These are phyloP conservation scores for Mormyrops boulengeri DNA, from an alignment of 2,797 vertebrate genomes.

Conservation along the genomic window DNA sequence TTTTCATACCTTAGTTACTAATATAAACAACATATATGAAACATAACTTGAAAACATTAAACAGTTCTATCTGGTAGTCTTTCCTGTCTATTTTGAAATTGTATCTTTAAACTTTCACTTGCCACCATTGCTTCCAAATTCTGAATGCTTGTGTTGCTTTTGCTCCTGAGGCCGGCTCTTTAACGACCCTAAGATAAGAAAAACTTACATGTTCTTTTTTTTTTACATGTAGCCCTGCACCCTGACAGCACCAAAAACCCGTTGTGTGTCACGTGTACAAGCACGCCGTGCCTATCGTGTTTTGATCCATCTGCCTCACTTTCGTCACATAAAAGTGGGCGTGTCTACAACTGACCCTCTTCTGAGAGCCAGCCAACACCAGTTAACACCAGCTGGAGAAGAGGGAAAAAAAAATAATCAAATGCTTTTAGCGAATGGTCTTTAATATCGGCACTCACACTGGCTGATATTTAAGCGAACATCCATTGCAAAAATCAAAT, in stretches of 20 bases:
- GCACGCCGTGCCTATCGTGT: slow-evolving; percentile 20
- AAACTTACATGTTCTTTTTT: background rate
- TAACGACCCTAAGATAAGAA: background rate
- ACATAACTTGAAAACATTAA: background rate
- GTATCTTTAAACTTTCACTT: background rate
- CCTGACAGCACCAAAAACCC: background rate
- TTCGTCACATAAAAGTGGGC: slow-evolving; percentile 17
- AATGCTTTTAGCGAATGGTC: background rate
- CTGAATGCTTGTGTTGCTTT: background rate
- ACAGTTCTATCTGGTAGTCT: background rate
- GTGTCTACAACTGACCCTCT: slow-evolving; percentile 9
- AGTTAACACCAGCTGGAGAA: background rate
- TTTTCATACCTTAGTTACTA: background rate
- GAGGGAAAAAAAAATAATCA: background rate
- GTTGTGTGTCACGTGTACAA: slow-evolving; percentile 10
- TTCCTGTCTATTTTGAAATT: background rate
- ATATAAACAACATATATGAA: background rate
- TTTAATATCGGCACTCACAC: slow-evolving; percentile 11
- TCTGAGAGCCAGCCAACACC: slow-evolving; percentile 16
- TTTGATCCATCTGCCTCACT: slow-evolving; percentile 25
- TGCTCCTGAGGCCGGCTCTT: background rate
- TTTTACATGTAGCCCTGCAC: background rate
- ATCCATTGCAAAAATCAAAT: background rate
- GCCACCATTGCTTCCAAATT: background rate
- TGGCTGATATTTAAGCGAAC: background rate